A percentile compares a stretch with the other conserved stretches of the same genome.
Conservation (phyloP, 2,113 vertebrate genomes). For the Neodon shergylaensis region DNA sequence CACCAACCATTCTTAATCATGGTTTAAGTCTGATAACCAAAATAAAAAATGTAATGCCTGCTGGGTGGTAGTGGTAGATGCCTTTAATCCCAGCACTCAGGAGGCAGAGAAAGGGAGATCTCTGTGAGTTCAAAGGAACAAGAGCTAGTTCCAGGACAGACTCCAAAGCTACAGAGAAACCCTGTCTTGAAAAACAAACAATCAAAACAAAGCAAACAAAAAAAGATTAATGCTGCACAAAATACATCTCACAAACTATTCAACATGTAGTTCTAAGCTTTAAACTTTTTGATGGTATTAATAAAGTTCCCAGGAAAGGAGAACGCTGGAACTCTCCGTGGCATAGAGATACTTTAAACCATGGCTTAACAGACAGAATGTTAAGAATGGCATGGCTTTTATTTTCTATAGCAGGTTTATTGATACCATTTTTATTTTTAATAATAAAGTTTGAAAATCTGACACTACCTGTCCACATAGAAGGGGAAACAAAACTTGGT, state of each 20-base stretch:
- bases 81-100: too few species aligned
- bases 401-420: constrained; percentile 87
- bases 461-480: constrained; percentile 95
- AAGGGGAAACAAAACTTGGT: constrained; percentile 99
- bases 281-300: constrained; percentile 82
- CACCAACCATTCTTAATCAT: constrained; percentile 76
- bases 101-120: too few species aligned
- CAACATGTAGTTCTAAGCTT: constrained; percentile 77
- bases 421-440: constrained; percentile 81
- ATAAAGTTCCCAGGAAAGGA: constrained; percentile 86
- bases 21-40: constrained; percentile 53
- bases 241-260: constrained; percentile 57
- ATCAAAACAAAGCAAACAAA: too few species aligned
- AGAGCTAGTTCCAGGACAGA: too few species aligned
- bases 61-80: too few species aligned
- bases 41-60: constrained; percentile 53
- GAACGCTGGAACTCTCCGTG: constrained; percentile 82
- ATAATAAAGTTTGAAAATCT: constrained; percentile 86
- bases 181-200: too few species aligned
- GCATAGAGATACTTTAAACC: constrained; percentile 89
- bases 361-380: constrained; percentile 89
- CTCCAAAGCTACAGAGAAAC: too few species aligned
- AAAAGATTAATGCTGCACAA: constrained; percentile 38
- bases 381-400: constrained; percentile 85
- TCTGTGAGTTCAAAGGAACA: too few species aligned